Evolutionary conservation across 2,797 vertebrate genomes (phyloP), one percentile per base, ranked within the genome.

Genomic region (Periparus ater): DNA sequence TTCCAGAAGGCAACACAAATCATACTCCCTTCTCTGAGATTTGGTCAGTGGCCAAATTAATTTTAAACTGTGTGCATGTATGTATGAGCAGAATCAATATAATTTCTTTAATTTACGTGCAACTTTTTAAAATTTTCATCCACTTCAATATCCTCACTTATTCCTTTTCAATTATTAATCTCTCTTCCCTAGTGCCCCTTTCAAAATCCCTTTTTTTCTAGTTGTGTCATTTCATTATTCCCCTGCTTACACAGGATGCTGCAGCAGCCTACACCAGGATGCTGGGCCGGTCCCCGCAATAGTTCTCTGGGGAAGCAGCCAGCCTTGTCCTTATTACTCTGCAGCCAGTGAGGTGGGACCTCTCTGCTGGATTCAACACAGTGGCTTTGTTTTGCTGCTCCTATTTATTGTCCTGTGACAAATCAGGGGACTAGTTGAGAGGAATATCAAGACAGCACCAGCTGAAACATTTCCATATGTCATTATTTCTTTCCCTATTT

Each of bases 381-480:
- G 36, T 12, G 18, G 8, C 22, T 88, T 76, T 53, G 5, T 6
- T 45, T 60, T 68, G 29, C 14, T 60, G 1, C n/a, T 84, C 18
- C 34, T 29, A 5, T 45, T 76, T 61, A 72, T 25, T 38, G 9
- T 57, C 10, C 8, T 19, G 22, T 15, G 42, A 55, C 4, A 10
- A 80, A 76, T 19, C 13, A 44, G 26, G 45, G 14, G 10, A 48
- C 17, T n/a, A 2, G n/a, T 27, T 38, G 19, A 65, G 50, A 76
- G 4, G 5, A 21, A 30, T 60, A 36, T 17, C 0, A 0, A 88
- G 23, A 77, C 8, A 42, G 23, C 11, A 50, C 9, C 26, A 82
- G 4, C 18, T 29, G 22, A 18, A 67, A 30, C 16, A 36, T 65
- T 86, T 75, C 32, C n/a, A 22, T 13, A 48, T 9, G 17, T 7